Evolutionary conservation across 2,113 vertebrate genomes (phyloP), one percentile per base, ranked within the genome.

Genomic region (Calidris pugnax): DNA sequence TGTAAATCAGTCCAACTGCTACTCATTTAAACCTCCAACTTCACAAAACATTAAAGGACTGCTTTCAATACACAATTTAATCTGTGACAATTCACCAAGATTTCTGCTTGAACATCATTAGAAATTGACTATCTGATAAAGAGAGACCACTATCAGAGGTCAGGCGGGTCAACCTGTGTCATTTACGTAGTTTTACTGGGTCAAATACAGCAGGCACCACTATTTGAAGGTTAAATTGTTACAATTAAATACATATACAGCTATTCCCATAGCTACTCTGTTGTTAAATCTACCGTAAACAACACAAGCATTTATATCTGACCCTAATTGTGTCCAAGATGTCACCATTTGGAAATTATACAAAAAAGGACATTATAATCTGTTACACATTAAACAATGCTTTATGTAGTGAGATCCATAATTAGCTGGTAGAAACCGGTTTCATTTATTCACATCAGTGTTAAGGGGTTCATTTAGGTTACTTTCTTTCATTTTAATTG

Each of bases 181-280:
- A 98, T 99, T 99, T 98, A 95, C 92, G 82, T 92, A 95, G 93
- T 98, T 98, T 98, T 96, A 95, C 95, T 92, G 97, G 98, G 98
- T 99, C 98, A 98, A 43, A 97, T 95, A 41, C 94, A 97, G 97
- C 97, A 97, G 95, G 93, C 97, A 96, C 93, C 87, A 48, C 79
- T 95, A 95, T 98, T 98, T 98, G 98, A 98, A 98, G 98, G 98
- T 98, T 98, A 98, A 98, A 98, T 98, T 98, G 98, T 98, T 98
- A 98, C 98, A 98, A 98, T 99, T 98, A 98, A 98, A 98, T 97
- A 98, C 98, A 98, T 98, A 98, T 96, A 97, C 95, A 96, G 94
- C 97, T 97, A 97, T 97, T 98, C 96, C 96, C 97, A 90, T 66
- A 97, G 97, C 97, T 95, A 47, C 93, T 98, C 96, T 91, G 96